Evolutionary conservation across 2,797 vertebrate genomes (phyloP), one percentile per base, ranked within the genome.

Genomic region (Pipistrellus pipistrellus): DNA sequence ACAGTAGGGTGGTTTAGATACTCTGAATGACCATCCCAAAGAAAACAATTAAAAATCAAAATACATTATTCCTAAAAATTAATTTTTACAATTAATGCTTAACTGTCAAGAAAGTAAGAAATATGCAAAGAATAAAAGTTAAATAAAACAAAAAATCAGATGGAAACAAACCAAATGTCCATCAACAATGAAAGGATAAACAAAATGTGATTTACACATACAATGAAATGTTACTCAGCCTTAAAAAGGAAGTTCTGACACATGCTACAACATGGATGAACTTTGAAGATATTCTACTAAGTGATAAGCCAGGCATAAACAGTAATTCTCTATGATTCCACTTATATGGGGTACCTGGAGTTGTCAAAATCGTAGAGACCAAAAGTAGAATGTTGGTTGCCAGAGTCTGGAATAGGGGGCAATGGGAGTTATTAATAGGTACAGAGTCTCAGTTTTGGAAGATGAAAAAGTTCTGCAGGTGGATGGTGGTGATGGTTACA

Each of bases 1-100:
- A 55, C 14, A 78, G 23, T 68, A 57, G 32, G 15, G 15, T 71
- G 44, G 30, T 90, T 41, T 68, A 92, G 35, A 85, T 73, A 77
- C 32, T 15, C 35, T 68, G 41, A 86, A 91, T 57, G 32, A 88
- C 30, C 17, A 12, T 27, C 32, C 35, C 81, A 76, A 68, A 77
- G 14, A 91, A 95, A 95, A 87, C 5, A 80, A 73, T 35, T 86
- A 25, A 96, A 90, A 93, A 87, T 62, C 7, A 53, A 92, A 91
- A 81, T 80, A 71, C 77, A 85, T 85, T 62, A 90, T 48, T 59
- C 9, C n/a, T 90, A 51, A 90, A 88, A 71, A 83, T 64, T 64
- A 85, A 81, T 57, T 68, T 94, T 81, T 51, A 23, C 91, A 94
- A 93, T 81, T 81, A 15, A 68, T 30, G 13, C 12, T 86, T 71